phyloP scores from a whole-genome alignment of 2,888 invertebrate species.

The Leptopilina syphax region DNA sequence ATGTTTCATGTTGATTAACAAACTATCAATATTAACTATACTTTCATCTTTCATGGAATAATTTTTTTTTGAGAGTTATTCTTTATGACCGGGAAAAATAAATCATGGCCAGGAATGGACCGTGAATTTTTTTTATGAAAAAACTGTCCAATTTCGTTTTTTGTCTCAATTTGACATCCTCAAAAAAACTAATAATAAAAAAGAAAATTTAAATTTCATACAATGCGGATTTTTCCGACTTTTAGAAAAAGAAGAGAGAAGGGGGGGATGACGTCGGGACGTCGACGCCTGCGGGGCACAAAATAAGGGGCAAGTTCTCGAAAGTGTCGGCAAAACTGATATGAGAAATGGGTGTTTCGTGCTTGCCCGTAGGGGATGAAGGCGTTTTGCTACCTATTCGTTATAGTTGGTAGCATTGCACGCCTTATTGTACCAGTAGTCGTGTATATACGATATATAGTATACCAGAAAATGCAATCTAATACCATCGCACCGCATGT shows the following conservation, averaged over 20 bases:
- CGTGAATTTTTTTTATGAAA: too few species aligned
- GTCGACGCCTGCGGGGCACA: slow-evolving; percentile 70
- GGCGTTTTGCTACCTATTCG: slow-evolving; percentile 68
- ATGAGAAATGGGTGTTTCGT: slow-evolving; percentile 76
- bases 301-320: slow-evolving; percentile 69
- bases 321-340: slow-evolving; percentile 76
- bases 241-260: slow-evolving; percentile 42
- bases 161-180: too few species aligned
- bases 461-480: slow-evolving; percentile 44
- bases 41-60: too few species aligned
- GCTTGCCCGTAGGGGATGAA: slow-evolving; percentile 73
- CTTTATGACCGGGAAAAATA: too few species aligned
- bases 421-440: slow-evolving; percentile 55
- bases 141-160: too few species aligned
- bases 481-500: background rate
- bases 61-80: too few species aligned
- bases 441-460: slow-evolving; percentile 50
- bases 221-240: too few species aligned
- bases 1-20: too few species aligned
- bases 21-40: too few species aligned
- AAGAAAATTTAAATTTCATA: too few species aligned
- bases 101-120: too few species aligned
- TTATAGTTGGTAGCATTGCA: slow-evolving; percentile 69
- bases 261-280: slow-evolving; percentile 72
- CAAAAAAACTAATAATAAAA: too few species aligned